These are phyloP conservation scores for Abramis brama DNA, from an alignment of 2,113 vertebrate species.

Conservation along the genomic window DNA sequence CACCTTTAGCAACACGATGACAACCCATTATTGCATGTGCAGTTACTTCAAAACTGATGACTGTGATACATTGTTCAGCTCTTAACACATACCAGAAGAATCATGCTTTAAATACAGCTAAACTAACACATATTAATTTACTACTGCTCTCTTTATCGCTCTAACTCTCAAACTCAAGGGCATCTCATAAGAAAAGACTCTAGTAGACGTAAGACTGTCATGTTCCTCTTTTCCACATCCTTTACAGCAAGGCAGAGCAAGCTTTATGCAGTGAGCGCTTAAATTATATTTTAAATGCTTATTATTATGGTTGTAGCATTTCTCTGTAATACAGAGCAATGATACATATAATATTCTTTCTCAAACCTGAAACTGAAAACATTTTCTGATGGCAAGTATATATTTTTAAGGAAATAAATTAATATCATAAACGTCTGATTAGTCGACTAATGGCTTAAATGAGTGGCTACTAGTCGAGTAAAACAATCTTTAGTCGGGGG, in stretches of 20 bases:
- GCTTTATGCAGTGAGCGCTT: too few species aligned
- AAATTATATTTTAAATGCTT: too few species aligned
- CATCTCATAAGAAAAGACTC: slow-evolving; percentile 59
- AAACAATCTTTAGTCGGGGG: too few species aligned
- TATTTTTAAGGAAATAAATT: too few species aligned
- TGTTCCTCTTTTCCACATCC: slow-evolving; percentile 18
- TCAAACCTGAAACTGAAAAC: too few species aligned
- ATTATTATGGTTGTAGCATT: too few species aligned
- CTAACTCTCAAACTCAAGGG: slow-evolving; percentile 28
- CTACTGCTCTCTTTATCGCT: not conserved
- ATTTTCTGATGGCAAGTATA: too few species aligned
- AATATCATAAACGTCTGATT: too few species aligned
- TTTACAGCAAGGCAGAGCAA: slow-evolving; percentile 4
- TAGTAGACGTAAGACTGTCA: slow-evolving; percentile 62
- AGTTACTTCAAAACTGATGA: not conserved
- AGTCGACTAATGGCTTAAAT: too few species aligned
- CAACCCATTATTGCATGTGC: not conserved
- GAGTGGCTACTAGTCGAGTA: too few species aligned
- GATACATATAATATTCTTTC: too few species aligned
- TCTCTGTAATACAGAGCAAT: too few species aligned
- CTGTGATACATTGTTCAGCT: not conserved
- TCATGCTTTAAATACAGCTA: slow-evolving; percentile 14
- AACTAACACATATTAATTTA: not conserved
- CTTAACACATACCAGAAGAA: slow-evolving; percentile 17
- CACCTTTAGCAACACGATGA: not conserved